Percentiles rank a stretch among this genome's conserved stretches.
Conservation (phyloP, 2,888 invertebrate genomes). For the Zaprionus bogoriensis region DNA sequence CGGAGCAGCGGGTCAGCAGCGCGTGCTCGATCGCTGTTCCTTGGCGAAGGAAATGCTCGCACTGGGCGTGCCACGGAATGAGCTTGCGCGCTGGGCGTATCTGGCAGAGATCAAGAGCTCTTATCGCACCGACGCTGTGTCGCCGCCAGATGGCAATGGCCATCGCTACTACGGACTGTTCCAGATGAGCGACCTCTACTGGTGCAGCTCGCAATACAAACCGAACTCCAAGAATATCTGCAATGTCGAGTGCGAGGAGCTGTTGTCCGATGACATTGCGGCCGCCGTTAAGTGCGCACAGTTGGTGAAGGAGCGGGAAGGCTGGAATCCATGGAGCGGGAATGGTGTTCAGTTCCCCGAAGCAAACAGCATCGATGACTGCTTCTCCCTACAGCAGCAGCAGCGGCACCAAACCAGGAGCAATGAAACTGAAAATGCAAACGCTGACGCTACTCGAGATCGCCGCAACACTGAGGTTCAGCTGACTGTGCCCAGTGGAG, state of each 20-base stretch:
- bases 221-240: neutral
- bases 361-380: neutral
- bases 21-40: conserved; percentile 1
- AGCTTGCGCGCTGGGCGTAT: conserved; percentile 9
- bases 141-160: accelerated
- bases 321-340: conserved; percentile 13
- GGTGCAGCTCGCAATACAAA: neutral
- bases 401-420: no score
- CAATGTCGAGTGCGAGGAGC: neutral
- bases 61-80: neutral
- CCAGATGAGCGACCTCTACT: conserved; percentile 4
- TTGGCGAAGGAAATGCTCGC: conserved; percentile 19
- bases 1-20: neutral
- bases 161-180: conserved; percentile 14
- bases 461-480: no score
- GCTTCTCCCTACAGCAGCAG: no score
- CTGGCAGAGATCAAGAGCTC: neutral
- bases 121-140: neutral
- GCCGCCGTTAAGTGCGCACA: neutral
- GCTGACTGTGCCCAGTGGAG: no score
- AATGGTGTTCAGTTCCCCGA: neutral
- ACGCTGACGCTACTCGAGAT: no score
- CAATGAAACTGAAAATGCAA: neutral
- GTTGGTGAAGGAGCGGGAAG: neutral
- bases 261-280: conserved; percentile 2